Evolutionary conservation across 2,797 vertebrate species (phyloP).

Genomic region (Cottoperca gobio): DNA sequence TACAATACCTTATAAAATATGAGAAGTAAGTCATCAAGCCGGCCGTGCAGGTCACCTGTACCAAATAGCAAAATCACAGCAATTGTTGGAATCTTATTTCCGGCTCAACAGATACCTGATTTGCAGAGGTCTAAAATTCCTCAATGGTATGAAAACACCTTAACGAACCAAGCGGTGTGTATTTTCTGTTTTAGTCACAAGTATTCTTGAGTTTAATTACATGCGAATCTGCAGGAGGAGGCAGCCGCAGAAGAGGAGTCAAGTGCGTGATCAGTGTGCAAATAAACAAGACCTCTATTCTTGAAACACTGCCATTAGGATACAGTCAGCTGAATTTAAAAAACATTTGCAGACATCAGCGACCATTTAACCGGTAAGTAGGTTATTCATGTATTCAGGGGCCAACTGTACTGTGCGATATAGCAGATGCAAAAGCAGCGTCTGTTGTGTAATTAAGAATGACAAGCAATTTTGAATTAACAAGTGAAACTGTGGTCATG

Average conservation of each 20-base stretch:
- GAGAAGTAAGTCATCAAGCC: slow-evolving; percentile 94
- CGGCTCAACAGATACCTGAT: not conserved
- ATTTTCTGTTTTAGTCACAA: slow-evolving; percentile 49
- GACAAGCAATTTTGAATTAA: not conserved
- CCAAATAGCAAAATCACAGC: slow-evolving; percentile 19
- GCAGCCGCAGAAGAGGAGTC: slow-evolving; percentile 56
- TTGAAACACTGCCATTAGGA: slow-evolving; percentile 48
- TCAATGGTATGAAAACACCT: slow-evolving; percentile 6
- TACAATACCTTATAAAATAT: slow-evolving; percentile 96
- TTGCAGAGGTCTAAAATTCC: not conserved
- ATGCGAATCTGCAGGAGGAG: slow-evolving; percentile 53
- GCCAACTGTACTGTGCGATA: not conserved
- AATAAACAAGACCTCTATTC: slow-evolving; percentile 65
- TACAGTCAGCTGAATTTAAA: slow-evolving; percentile 35
- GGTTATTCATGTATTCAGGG: slow-evolving; percentile 26
- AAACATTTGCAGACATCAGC: slow-evolving; percentile 31
- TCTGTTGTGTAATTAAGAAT: not conserved
- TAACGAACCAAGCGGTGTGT: slow-evolving; percentile 4
- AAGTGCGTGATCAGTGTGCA: slow-evolving; percentile 74
- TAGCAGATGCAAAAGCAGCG: not conserved
- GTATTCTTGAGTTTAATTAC: slow-evolving; percentile 72
- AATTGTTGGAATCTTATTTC: not conserved
- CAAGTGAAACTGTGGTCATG: not conserved
- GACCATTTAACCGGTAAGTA: slow-evolving; percentile 9
- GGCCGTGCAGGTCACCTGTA: slow-evolving; percentile 96